Evolutionary conservation across 2,797 vertebrate genomes (phyloP).

Genomic region (Trachurus trachurus): DNA sequence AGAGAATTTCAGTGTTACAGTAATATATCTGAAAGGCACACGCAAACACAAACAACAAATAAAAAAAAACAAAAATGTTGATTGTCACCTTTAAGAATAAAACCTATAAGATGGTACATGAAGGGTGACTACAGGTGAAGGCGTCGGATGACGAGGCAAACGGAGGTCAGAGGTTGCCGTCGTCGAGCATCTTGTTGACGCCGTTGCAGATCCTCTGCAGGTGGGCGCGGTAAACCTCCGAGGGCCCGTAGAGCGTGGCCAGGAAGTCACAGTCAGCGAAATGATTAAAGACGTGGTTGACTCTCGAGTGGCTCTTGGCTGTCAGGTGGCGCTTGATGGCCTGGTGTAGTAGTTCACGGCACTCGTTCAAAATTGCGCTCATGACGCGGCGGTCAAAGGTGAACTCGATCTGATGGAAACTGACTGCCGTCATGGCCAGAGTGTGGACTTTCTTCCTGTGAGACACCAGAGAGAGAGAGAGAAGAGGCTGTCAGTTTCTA

Average conservation of each 20-base stretch:
- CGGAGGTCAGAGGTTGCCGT: slow-evolving; percentile 90
- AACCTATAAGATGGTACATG: slow-evolving; percentile 4
- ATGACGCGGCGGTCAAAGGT: slow-evolving; percentile 97
- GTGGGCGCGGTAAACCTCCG: slow-evolving; percentile 91
- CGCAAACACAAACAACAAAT: slow-evolving; percentile 52
- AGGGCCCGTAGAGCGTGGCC: slow-evolving; percentile 89
- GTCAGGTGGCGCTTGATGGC: slow-evolving; percentile 93
- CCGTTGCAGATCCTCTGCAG: slow-evolving; percentile 92
- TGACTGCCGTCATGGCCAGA: slow-evolving; percentile 95
- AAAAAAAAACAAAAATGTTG: slow-evolving; percentile 39
- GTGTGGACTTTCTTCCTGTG: slow-evolving; percentile 91
- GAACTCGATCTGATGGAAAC: slow-evolving; percentile 98
- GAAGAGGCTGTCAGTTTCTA: slow-evolving; percentile 54
- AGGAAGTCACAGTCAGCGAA: slow-evolving; percentile 96
- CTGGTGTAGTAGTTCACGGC: slow-evolving; percentile 94
- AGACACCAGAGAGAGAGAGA: slow-evolving; percentile 29
- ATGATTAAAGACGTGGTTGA: slow-evolving; percentile 95
- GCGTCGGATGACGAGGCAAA: neutral
- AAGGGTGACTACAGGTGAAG: slow-evolving; percentile 46
- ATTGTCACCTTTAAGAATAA: slow-evolving; percentile 55
- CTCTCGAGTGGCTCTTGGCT: slow-evolving; percentile 92
- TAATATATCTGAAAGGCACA: slow-evolving; percentile 66
- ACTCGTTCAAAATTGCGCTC: slow-evolving; percentile 90
- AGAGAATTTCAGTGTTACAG: slow-evolving; percentile 65
- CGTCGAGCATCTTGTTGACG: slow-evolving; percentile 95